Evolutionary conservation across 2,888 invertebrate genomes (phyloP).

Genomic region (Platycheirus rosarum): DNA sequence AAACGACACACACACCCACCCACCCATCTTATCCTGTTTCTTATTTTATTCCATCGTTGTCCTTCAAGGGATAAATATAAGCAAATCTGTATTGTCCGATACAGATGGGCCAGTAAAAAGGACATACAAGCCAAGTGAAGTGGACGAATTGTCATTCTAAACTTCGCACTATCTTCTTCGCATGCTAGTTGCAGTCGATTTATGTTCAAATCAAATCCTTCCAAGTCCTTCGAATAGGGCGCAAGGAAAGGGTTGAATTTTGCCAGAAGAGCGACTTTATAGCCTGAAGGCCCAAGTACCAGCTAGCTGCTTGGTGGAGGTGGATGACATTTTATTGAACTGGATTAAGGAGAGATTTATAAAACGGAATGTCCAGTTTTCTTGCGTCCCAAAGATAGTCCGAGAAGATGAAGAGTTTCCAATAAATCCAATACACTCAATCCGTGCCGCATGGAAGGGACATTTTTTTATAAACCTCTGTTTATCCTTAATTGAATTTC

Average conservation of each 20-base stretch:
- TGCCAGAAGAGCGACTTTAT: constrained; percentile 49
- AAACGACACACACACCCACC: constrained; percentile 14
- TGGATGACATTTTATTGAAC: constrained; percentile 69
- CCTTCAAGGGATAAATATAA: constrained; percentile 16
- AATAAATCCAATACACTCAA: constrained; percentile 48
- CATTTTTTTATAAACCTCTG: constrained; percentile 42
- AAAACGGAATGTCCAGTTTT: constrained; percentile 65
- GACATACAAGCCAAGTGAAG: constrained; percentile 50
- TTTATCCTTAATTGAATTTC: constrained; percentile 61
- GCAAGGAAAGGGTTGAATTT: constrained; percentile 61
- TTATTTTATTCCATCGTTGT: constrained; percentile 30
- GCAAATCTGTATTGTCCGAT: constrained; percentile 65
- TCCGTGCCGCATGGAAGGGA: constrained; percentile 16
- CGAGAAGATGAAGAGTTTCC: constrained; percentile 58
- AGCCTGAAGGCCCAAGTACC: constrained; percentile 11
- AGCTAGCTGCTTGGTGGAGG: constrained; percentile 33
- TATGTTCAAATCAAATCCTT: constrained; percentile 47
- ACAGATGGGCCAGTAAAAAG: constrained; percentile 49
- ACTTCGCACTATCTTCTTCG: constrained; percentile 52
- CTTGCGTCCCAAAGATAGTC: constrained; percentile 46
- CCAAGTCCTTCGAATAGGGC: not conserved
- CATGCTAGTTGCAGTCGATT: constrained; percentile 55
- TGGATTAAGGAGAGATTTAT: constrained; percentile 70
- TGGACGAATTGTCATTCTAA: constrained; percentile 66
- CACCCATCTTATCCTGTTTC: constrained; percentile 5